Evolutionary conservation across 2,797 vertebrate genomes (phyloP).

Genomic region (Sebastes oblongus): DNA sequence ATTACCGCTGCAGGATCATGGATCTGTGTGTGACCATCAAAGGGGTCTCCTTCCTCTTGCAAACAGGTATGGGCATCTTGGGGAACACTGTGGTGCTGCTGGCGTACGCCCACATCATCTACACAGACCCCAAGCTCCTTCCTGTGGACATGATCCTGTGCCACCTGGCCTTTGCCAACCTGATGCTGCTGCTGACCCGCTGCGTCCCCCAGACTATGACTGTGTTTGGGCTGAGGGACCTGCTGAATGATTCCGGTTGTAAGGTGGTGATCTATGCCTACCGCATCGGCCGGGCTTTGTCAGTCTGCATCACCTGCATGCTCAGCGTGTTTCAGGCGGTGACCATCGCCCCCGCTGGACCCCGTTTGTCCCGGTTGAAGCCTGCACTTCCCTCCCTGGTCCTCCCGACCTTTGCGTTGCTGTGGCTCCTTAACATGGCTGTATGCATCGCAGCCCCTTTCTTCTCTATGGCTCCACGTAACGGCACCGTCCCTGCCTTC

Average conservation of each 20-base stretch:
- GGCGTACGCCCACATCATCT: conserved; percentile 72
- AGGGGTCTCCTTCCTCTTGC: conserved; percentile 86
- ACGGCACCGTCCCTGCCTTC: conserved; percentile 79
- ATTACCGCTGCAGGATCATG: conserved; percentile 65
- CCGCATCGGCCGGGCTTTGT: conserved; percentile 80
- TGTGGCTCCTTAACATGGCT: conserved; percentile 85
- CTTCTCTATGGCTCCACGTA: conserved; percentile 82
- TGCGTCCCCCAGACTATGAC: conserved; percentile 84
- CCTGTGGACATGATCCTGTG: conserved; percentile 84
- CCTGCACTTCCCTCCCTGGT: conserved; percentile 72
- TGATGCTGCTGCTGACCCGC: conserved; percentile 82
- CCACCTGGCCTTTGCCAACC: conserved; percentile 83
- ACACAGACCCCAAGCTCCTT: conserved; percentile 66
- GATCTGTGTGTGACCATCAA: conserved; percentile 86
- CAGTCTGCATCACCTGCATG: conserved; percentile 85
- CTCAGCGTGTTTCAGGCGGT: conserved; percentile 84
- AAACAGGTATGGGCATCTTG: conserved; percentile 81
- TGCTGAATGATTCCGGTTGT: conserved; percentile 80
- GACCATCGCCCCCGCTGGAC: conserved; percentile 72
- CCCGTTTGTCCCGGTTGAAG: conserved; percentile 70
- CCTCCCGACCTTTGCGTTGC: conserved; percentile 71
- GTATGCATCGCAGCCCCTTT: conserved; percentile 80
- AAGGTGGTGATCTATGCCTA: conserved; percentile 84
- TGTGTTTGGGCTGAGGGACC: conserved; percentile 76
- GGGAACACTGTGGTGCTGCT: conserved; percentile 80